Evolutionary conservation across 2,888 invertebrate genomes (phyloP), one percentile per base, ranked within the genome.

Genomic region (Nymphalis polychloros): DNA sequence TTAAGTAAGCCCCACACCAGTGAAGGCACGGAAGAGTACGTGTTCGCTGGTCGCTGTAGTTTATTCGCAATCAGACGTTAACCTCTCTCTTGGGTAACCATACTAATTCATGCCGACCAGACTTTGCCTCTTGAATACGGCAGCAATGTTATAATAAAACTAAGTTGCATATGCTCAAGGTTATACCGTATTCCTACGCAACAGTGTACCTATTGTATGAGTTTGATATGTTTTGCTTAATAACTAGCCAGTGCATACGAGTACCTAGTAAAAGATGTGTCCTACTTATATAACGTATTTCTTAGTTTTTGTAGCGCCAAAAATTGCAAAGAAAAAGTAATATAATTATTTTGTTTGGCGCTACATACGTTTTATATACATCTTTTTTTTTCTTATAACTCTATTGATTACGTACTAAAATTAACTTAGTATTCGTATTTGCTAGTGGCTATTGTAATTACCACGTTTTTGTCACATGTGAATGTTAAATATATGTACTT

Each of bases 11-110:
- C 67, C 53, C 62, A 47, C 31, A 64, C 60, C 65, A 41, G 35
- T 57, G 35, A 63, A 68, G 47, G 68, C 67, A 66, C 72, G 75
- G 72, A 74, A 75, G 73, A 72, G 70, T 59, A 69, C 73, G 62
- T 63, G 48, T 20, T 61, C 48, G 49, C 16, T 47, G 82, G 78
- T 69, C 70, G 76, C 72, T 77, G n/a, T n/a, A 73, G 78, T 71
- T 41, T 73, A 79, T 79, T 81, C 77, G 84, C 86, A 88, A 86
- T 85, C 86, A 79, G 78, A 82, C 80, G 81, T 79, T 83, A 82
- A 80, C 81, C 81, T 71, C 78, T 60, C 73, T 61, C 69, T 86
- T 85, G 76, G 72, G 85, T 79, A 86, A 86, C 75, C 48, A 55
- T 41, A 41, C 68, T 67, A 73, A 75, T 73, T 74, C 75, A 75